Conservation (phyloP, 2,113 vertebrate genomes). For the Lagopus muta region DNA sequence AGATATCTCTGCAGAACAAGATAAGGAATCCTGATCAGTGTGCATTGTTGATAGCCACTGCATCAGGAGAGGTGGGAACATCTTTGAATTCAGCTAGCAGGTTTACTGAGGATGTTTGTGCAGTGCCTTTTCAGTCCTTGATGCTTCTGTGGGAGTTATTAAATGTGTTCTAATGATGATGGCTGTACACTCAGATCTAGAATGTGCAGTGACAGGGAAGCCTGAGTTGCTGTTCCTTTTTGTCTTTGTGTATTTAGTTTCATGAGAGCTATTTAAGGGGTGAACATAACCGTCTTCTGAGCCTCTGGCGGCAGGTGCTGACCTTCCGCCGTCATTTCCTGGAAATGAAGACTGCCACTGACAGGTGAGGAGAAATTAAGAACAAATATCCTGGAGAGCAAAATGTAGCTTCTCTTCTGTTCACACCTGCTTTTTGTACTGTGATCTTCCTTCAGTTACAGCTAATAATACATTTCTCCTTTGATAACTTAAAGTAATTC, state of each 20-base stretch:
- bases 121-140: not conserved
- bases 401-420: not conserved
- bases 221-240: not conserved
- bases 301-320: conserved; percentile 85
- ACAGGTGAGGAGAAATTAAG: conserved; percentile 80
- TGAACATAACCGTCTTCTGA: conserved; percentile 79
- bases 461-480: not conserved
- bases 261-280: conserved; percentile 72
- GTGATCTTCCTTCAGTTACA: rapidly evolving
- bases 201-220: not conserved
- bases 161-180: not conserved
- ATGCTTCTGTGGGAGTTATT: not conserved
- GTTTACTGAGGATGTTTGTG: not conserved
- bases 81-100: not conserved
- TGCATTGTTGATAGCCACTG: not conserved
- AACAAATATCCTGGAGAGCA: not conserved
- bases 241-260: conserved; percentile 72
- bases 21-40: not conserved
- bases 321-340: conserved; percentile 84
- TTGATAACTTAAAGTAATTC: not conserved
- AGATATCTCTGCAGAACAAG: not conserved
- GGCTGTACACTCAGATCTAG: not conserved
- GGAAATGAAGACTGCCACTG: conserved; percentile 87
- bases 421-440: not conserved
- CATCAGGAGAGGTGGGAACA: not conserved